phyloP scores from a whole-genome alignment of 2,113 vertebrate genomes.

The Leuciscus idus region DNA sequence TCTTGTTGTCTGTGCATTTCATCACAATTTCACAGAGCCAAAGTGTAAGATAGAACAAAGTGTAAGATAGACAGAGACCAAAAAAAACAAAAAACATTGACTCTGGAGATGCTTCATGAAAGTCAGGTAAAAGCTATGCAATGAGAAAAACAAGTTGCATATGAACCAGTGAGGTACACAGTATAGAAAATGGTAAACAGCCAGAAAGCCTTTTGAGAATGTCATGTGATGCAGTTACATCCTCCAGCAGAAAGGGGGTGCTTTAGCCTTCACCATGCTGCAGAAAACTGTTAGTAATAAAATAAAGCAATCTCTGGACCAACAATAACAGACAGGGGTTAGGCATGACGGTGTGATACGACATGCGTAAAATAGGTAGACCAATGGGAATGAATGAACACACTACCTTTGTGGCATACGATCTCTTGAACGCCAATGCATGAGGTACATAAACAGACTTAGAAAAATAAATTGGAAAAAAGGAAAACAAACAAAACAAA shows the following conservation, averaged over 20 bases:
- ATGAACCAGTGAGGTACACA: slow-evolving; percentile 29
- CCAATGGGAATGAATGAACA: slow-evolving; percentile 77
- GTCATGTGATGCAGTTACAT: slow-evolving; percentile 41
- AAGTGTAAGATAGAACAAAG: neutral
- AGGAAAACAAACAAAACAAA: slow-evolving; percentile 74
- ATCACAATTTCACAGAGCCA: neutral
- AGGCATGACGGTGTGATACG: slow-evolving; percentile 52
- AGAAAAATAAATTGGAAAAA: slow-evolving; percentile 68
- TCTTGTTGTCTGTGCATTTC: neutral
- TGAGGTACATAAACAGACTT: slow-evolving; percentile 98
- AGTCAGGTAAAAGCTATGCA: neutral
- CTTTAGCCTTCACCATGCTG: slow-evolving; percentile 63
- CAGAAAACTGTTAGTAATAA: slow-evolving; percentile 64
- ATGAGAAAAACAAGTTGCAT: slow-evolving; percentile 20
- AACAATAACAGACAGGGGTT: slow-evolving; percentile 31
- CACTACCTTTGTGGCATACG: slow-evolving; percentile 95
- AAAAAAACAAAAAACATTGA: neutral
- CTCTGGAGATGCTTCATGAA: slow-evolving; percentile 5
- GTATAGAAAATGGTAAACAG: slow-evolving; percentile 28
- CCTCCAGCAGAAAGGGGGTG: slow-evolving; percentile 60
- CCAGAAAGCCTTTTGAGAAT: slow-evolving; percentile 53
- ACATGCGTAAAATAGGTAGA: slow-evolving; percentile 76
- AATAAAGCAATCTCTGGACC: slow-evolving; percentile 37
- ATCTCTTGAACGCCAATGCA: slow-evolving; percentile 96
- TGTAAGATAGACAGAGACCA: neutral